Evolutionary conservation across 2,113 vertebrate species (phyloP), one percentile per base, ranked within the genome.

Genomic region (Bubo bubo): DNA sequence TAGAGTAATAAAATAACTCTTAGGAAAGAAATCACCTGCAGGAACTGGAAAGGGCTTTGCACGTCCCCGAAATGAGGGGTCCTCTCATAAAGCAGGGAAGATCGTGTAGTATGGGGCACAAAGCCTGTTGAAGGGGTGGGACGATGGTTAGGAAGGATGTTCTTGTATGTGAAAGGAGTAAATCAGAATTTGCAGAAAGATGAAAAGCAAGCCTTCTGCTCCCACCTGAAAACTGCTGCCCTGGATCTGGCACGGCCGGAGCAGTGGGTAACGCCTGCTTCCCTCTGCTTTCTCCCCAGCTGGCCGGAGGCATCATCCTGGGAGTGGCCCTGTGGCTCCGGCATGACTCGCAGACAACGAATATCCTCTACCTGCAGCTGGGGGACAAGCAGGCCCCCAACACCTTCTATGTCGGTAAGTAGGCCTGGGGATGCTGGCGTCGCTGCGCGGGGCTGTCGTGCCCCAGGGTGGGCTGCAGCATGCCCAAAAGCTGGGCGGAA

Each of bases 381-480:
- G 98, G 98, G 34, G 97, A 98, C 12, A 98, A 97, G 37, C 98
- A 98, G 13, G 99, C 99, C 14, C 99, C 99, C 37, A 98, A 97
- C 81, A 99, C 99, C 83, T 99, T 99, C 98, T 99, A 99, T 0
- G 98, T 99, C 4, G 99, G 99, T 99, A 90, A 99, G 99, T 98
- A 53, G 8, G 16, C 35, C 35, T 49, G 60, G 32, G 81, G 32
- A 3, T 35, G 62, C 73, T 56, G 67, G 9, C 3, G 0, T 14
- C 1, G 6, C 62, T 64, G 32, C 3, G 28, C 3, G 0, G 12
- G 35, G 23, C 6, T 10, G 0, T 9, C 49, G 1, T 28, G 32
- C 27, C 62, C 32, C 22, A 2, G 41, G 28, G 52, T 7, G 19
- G 27, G 32, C 64, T 14, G 35, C 24, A 26, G 37, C 0, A 0